Evolutionary conservation across 2,113 vertebrate genomes (phyloP), one percentile per base, ranked within the genome.

Genomic region (Hypocryptadius cinnamomeus): DNA sequence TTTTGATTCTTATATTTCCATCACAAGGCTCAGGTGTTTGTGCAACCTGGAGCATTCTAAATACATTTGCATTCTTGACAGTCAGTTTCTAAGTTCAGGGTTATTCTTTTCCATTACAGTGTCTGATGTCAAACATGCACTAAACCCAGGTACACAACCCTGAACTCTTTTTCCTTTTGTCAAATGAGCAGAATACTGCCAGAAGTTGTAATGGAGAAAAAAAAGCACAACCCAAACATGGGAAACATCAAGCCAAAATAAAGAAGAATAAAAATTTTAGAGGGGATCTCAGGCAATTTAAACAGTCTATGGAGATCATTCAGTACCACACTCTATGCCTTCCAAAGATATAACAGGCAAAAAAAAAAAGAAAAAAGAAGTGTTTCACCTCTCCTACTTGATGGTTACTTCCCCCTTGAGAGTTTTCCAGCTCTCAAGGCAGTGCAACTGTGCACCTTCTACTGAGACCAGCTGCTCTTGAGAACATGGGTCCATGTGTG

Each of bases 401-500:
- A n/a, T 31, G 5, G 30, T 60, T 69, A 3, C 35, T 71, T 10
- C 5, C 2, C 2, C 0, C 9, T 30, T 47, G 33, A 64, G 7
- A 24, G 11, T 76, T 25, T 78, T 87, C 22, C 28, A 85, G 10
- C 5, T 73, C 22, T 10, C 13, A 70, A 25, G 13, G 17, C 18
- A 73, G 33, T 15, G 21, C 11, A 59, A 8, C 28, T 63, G 20
- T 70, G 24, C 5, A 42, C 1, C 5, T 81, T 15, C 24, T 40
- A 22, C 9, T 63, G 8, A 51, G n/a, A 59, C 4, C 30, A 78
- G 28, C 17, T 21, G 6, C 2, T 5, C 19, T 65, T 78, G 50
- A 83, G 45, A 77, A 37, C 3, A 13, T 2, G 10, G 9, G 9
- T 87, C 51, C 1, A 2, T 47, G 14, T 1, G 2, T 20, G 30